phyloP scores from a whole-genome alignment of 2,888 invertebrate genomes.

The Agrotis ipsilon region DNA sequence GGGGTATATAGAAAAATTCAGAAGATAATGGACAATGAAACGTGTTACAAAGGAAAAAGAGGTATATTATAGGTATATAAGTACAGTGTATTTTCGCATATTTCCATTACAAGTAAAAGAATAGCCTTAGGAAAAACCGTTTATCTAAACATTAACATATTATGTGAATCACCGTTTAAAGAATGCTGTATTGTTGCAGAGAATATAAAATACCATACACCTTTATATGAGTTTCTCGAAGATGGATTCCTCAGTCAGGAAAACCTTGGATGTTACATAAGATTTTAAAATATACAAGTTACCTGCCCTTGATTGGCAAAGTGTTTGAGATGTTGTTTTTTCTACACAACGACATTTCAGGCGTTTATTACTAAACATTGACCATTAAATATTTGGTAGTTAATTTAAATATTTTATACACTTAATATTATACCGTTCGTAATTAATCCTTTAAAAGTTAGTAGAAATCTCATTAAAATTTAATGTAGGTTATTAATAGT shows the following conservation, averaged over 20 bases:
- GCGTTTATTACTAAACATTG: too few species aligned
- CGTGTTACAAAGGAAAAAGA: not conserved
- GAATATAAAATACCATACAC: conserved; percentile 37
- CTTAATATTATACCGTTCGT: too few species aligned
- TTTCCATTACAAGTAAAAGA: not conserved
- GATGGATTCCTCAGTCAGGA: not conserved
- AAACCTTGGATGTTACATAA: conserved; percentile 20
- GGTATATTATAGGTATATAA: not conserved
- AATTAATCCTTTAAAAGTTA: not conserved
- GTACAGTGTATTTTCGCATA: not conserved
- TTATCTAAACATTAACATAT: conserved; percentile 40
- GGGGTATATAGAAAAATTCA: not conserved
- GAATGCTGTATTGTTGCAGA: conserved; percentile 35
- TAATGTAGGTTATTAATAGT: not conserved
- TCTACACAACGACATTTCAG: too few species aligned
- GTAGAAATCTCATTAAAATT: not conserved
- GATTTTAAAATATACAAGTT: not conserved
- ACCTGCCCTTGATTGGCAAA: too few species aligned
- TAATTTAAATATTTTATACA: not conserved
- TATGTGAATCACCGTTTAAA: conserved; percentile 38
- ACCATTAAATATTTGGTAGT: too few species aligned
- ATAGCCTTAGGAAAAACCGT: conserved; percentile 38
- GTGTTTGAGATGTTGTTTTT: too few species aligned
- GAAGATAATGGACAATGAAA: not conserved
- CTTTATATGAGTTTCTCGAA: conserved; percentile 3